Percentiles rank a stretch among this genome's conserved stretches.
Conservation (phyloP, 2,113 vertebrate species). For the Indicator indicator region DNA sequence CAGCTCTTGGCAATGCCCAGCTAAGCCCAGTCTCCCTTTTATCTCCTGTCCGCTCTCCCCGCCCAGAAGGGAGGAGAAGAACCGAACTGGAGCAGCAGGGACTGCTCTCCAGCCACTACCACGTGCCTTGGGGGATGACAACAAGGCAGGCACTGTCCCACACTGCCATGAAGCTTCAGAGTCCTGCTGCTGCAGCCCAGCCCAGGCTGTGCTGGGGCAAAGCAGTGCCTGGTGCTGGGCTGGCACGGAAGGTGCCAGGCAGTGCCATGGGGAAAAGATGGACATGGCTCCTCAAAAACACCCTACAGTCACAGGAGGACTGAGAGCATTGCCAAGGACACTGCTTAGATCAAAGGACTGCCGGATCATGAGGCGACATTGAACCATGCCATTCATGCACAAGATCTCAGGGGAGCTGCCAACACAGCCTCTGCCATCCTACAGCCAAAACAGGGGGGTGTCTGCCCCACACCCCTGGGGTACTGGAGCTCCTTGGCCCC, state of each 20-base stretch:
- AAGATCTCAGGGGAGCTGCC: neutral
- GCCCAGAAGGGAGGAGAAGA: conserved; percentile 61
- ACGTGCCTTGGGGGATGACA: neutral
- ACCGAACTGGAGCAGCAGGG: neutral
- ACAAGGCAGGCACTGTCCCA: conserved; percentile 42
- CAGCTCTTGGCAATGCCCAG: neutral
- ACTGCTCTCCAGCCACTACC: neutral
- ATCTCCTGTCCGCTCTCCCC: conserved; percentile 46
- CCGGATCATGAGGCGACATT: neutral
- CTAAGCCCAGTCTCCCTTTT: conserved; percentile 13
- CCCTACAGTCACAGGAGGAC: neutral
- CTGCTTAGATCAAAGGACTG: neutral
- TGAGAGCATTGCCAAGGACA: neutral
- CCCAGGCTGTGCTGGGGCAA: neutral
- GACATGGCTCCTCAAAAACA: rapidly evolving
- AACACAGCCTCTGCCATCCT: neutral
- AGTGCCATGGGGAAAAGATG: rapidly evolving
- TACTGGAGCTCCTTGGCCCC: neutral
- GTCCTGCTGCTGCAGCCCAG: neutral
- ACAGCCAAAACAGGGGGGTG: neutral
- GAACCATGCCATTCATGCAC: neutral
- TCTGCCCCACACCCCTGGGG: neutral
- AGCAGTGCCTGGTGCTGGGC: conserved; percentile 30
- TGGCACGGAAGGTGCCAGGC: neutral
- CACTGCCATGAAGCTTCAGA: neutral